Conservation (phyloP, 2,797 vertebrate species). For the Myoxocephalus aenaeus region DNA sequence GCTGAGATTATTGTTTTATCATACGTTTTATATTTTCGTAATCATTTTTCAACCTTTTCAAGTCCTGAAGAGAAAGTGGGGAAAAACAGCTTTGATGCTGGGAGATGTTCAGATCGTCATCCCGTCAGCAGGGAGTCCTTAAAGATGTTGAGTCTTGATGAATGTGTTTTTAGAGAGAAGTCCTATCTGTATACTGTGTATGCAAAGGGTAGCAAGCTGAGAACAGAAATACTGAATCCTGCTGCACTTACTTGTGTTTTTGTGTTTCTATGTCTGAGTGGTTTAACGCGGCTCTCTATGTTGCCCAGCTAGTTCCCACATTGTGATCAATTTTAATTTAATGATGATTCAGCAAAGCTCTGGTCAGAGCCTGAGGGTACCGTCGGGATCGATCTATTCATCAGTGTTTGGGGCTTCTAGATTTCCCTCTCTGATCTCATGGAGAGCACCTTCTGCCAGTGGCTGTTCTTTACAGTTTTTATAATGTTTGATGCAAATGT, state of each 20-base stretch:
- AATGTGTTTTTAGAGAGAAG: conserved; percentile 51
- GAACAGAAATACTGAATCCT: conserved; percentile 29
- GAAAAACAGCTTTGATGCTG: background rate
- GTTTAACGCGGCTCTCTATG: background rate
- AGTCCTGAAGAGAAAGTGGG: background rate
- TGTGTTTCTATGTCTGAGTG: conserved; percentile 8
- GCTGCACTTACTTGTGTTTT: conserved; percentile 44
- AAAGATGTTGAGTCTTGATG: conserved; percentile 20
- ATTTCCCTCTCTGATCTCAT: conserved; percentile 2
- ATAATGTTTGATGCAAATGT: conserved; percentile 24
- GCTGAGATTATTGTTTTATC: conserved; percentile 13
- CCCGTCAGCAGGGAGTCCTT: conserved; percentile 22
- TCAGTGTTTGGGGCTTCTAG: background rate
- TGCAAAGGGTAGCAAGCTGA: conserved; percentile 59
- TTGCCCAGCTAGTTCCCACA: background rate
- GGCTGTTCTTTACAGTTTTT: conserved; percentile 15
- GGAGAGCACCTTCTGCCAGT: conserved; percentile 5
- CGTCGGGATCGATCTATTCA: background rate
- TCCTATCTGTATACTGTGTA: conserved; percentile 80
- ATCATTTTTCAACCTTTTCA: conserved; percentile 5
- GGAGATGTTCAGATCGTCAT: conserved; percentile 5
- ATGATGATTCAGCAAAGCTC: background rate
- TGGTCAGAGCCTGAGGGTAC: background rate
- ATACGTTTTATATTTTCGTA: conserved; percentile 4
- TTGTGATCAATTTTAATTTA: background rate